Evolutionary conservation across 2,888 invertebrate species (phyloP).

Genomic region (Chaitophorus viminalis): DNA sequence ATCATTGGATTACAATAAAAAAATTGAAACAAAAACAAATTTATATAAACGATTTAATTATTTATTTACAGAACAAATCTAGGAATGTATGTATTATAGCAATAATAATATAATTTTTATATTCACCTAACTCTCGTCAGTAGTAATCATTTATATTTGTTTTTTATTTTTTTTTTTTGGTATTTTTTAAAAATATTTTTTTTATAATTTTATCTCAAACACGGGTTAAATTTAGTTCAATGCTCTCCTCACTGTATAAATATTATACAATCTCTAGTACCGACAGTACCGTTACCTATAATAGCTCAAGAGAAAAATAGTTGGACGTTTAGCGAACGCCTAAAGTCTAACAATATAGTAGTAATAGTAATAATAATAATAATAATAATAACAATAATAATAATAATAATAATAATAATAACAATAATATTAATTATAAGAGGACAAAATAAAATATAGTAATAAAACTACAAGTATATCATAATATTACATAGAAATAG

Average conservation of each 20-base stretch:
- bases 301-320: constrained; percentile 40
- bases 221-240: constrained; percentile 7
- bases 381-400: constrained; percentile 2
- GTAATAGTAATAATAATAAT: constrained; percentile 10
- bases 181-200: neutral
- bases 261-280: constrained; percentile 21
- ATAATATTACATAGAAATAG: constrained; percentile 31
- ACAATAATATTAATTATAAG: constrained; percentile 11
- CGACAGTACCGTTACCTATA: constrained; percentile 27
- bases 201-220: neutral
- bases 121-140: constrained; percentile 25
- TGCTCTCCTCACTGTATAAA: neutral
- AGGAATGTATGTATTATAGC: constrained; percentile 55
- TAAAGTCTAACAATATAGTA: constrained; percentile 29
- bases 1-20: constrained; percentile 58
- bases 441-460: constrained; percentile 34
- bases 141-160: neutral
- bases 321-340: constrained; percentile 41
- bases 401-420: constrained; percentile 29
- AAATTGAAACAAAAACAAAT: constrained; percentile 60
- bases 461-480: constrained; percentile 1
- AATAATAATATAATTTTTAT: constrained; percentile 18
- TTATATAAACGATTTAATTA: constrained; percentile 60
- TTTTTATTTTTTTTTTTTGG: neutral
- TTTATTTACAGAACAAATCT: constrained; percentile 62